Evolutionary conservation across 1,140 invertebrate species (phyloP).

Genomic region (Varroa destructor): DNA sequence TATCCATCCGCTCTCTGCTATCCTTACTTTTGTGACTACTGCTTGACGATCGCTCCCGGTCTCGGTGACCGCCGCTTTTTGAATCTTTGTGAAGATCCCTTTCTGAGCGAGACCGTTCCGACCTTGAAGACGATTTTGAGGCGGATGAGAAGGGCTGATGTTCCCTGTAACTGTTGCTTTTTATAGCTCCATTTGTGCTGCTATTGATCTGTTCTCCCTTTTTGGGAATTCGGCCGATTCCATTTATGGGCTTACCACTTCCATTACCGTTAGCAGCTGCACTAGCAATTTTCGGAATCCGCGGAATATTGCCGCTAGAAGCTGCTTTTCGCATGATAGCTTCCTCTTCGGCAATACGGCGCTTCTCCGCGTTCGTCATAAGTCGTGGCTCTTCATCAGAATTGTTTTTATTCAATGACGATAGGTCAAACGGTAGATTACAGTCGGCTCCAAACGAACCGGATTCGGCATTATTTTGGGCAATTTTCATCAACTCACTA

Average conservation of each 20-base stretch:
- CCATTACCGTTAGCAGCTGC: background rate
- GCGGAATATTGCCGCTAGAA: background rate
- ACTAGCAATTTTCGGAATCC: conserved; percentile 1
- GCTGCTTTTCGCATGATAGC: background rate
- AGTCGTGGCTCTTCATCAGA: conserved; percentile 1
- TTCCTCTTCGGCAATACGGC: background rate
- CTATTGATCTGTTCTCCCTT: background rate
- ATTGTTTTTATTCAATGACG: background rate
- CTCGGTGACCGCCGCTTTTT: no score
- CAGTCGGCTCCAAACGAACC: conserved; percentile 8
- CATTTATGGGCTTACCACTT: conserved; percentile 1
- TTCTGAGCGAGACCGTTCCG: no score
- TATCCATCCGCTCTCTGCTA: no score
- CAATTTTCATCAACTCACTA: conserved; percentile 8
- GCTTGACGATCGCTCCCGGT: no score
- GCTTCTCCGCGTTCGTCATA: conserved; percentile 10
- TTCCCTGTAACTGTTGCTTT: background rate
- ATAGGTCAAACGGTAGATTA: background rate
- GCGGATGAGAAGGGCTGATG: no score
- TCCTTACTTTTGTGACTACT: no score
- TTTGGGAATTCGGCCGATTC: background rate
- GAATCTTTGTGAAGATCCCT: no score
- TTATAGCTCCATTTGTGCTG: background rate
- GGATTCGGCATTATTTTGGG: conserved; percentile 7
- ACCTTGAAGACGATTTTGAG: no score